phyloP scores from a whole-genome alignment of 2,888 invertebrate species.

The Pyrochroa serraticornis region DNA sequence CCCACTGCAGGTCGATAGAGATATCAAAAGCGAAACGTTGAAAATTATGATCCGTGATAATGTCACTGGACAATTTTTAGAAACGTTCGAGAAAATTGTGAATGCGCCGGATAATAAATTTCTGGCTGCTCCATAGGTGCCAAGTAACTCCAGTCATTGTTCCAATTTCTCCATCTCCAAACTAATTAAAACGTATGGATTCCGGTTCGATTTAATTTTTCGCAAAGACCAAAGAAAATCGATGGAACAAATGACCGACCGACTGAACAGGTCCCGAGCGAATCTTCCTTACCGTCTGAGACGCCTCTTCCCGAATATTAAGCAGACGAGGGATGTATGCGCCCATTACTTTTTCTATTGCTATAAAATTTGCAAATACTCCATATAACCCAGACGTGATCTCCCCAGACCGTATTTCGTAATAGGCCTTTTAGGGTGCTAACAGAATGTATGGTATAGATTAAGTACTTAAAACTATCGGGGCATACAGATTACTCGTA shows the following conservation, averaged over 20 bases:
- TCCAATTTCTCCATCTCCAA: too few relatives aligned
- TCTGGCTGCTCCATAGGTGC: too few relatives aligned
- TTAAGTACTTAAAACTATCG: slow-evolving; percentile 20
- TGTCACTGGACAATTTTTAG: too few relatives aligned
- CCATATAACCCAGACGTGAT: slow-evolving; percentile 46
- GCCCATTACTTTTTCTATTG: slow-evolving; percentile 42
- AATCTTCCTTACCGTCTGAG: slow-evolving; percentile 19
- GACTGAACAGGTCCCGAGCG: slow-evolving; percentile 16
- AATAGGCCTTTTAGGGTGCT: slow-evolving; percentile 28
- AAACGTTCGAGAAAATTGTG: too few relatives aligned
- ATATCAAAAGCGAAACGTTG: too few relatives aligned
- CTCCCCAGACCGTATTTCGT: slow-evolving; percentile 27
- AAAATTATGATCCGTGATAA: too few relatives aligned
- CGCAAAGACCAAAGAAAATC: slow-evolving; percentile 20
- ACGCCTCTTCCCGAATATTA: slow-evolving; percentile 32
- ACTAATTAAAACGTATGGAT: background rate
- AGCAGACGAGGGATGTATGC: slow-evolving; percentile 33
- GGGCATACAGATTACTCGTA: slow-evolving; percentile 19
- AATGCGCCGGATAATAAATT: too few relatives aligned
- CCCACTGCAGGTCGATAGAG: too few relatives aligned
- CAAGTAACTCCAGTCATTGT: too few relatives aligned
- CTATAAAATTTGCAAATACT: slow-evolving; percentile 47
- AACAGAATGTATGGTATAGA: slow-evolving; percentile 27
- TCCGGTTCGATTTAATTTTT: slow-evolving; percentile 15
- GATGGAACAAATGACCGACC: slow-evolving; percentile 36